A percentile compares a stretch with the other conserved stretches of the same genome.
Evolutionary conservation across 2,797 vertebrate genomes (phyloP).

Genomic region (Meriones psammophilus): DNA sequence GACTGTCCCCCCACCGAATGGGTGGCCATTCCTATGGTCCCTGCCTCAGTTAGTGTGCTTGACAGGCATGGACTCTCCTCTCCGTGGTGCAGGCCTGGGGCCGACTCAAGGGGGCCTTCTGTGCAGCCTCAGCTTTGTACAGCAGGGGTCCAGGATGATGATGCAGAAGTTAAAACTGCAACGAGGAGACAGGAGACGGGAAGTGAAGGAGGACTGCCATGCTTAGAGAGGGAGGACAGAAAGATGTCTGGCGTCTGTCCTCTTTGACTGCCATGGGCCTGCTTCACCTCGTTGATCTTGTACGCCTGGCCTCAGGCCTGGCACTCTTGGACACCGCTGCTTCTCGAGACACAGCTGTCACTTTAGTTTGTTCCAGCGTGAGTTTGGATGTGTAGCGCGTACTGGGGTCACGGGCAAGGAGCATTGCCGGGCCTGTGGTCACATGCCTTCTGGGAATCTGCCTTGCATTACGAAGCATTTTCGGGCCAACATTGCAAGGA

Average conservation of each 20-base stretch:
- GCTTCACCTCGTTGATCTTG: background rate
- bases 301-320: background rate
- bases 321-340: background rate
- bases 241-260: background rate
- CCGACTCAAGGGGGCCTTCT: background rate
- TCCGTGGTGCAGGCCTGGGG: background rate
- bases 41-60: background rate
- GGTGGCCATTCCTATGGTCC: too few relatives aligned
- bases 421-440: background rate
- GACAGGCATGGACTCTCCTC: background rate
- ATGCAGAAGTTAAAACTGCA: background rate
- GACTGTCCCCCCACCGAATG: background rate
- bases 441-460: background rate
- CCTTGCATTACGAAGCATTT: background rate
- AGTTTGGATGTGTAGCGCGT: background rate
- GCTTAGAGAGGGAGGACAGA: background rate
- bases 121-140: background rate
- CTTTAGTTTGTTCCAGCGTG: background rate
- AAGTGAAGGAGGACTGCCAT: background rate
- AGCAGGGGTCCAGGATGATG: background rate
- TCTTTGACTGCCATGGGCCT: background rate
- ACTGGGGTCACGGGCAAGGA: background rate
- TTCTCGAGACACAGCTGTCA: conserved; percentile 3
- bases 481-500: background rate
- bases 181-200: background rate